Evolutionary conservation across 2,797 vertebrate species (phyloP), one percentile per base, ranked within the genome.

Genomic region (Otus scops): DNA sequence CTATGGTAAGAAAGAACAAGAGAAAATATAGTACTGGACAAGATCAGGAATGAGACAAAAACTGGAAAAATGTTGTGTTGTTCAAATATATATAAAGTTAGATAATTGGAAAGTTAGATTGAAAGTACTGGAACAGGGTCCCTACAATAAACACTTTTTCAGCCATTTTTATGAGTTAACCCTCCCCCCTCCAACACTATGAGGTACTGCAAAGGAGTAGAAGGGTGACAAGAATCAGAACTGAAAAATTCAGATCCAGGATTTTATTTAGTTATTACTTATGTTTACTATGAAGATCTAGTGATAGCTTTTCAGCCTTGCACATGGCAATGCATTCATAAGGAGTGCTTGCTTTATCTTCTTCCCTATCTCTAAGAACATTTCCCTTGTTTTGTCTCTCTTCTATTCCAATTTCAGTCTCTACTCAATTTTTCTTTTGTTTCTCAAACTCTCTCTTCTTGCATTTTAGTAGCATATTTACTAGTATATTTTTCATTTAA

Each of bases 41-140:
- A 79, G 23, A 36, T 21, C 38, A 92, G 76, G 53, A 94, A 83
- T 68, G 63, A 51, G 27, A 76, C 27, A 77, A 88, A 89, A 92
- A 48, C 36, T 51, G 59, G 79, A 36, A 95, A 95, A 92, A 70
- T 82, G 83, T 26, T n/a, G 75, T 77, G 81, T 85, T 91, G 90
- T 87, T 96, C 89, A 82, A 83, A 64, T 79, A 10, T 10, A 9
- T 27, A 32, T 7, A 8, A 61, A 68, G 16, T 57, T 23, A 84
- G 34, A 47, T 6, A 59, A 47, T 4, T 4, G 36, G 27, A 24
- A 74, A 74, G 43, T 74, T 10, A 79, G 21, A 70, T 15, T 59
- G 50, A 57, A 63, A 64, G 13, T 48, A 75, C 12, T 43, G 21
- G 13, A 84, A 34, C 2, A 21, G 19, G 8, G 32, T 34, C 64